Evolutionary conservation across 23 tunicate species (phyloP).

Genomic region (Ascidia mentula): DNA sequence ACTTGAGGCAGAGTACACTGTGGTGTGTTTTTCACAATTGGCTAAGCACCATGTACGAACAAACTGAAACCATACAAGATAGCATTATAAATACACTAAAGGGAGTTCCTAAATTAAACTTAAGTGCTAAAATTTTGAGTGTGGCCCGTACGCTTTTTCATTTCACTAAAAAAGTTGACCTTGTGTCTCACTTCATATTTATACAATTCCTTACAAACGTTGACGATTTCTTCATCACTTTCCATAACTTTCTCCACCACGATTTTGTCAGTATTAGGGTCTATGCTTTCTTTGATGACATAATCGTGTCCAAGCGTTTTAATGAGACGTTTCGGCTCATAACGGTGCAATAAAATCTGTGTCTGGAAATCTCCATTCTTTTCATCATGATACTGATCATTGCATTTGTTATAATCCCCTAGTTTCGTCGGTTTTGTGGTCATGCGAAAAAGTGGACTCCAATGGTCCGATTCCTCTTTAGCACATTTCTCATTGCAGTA

Average conservation of each 20-base stretch:
- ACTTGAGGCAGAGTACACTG: no score
- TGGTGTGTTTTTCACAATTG: no score
- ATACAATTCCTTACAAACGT: not conserved
- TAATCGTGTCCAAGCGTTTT: not conserved
- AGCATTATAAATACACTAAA: no score
- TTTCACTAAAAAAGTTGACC: not conserved
- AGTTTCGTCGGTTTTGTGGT: not conserved
- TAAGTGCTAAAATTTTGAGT: no score
- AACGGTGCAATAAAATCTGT: not conserved
- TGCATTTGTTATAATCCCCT: not conserved
- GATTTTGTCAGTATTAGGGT: not conserved
- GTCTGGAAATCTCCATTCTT: not conserved
- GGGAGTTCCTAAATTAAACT: no score
- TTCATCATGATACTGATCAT: not conserved
- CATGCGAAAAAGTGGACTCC: not conserved
- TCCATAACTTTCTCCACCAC: not conserved
- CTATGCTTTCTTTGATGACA: not conserved
- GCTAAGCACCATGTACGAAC: no score
- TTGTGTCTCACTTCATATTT: not conserved
- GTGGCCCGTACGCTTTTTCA: no score
- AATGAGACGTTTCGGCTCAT: not conserved
- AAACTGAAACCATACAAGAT: no score
- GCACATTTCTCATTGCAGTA: not conserved
- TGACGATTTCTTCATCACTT: not conserved
- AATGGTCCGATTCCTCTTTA: not conserved